Evolutionary conservation across 2,113 vertebrate species (phyloP).

Genomic region (Muntiacus muntjak): DNA sequence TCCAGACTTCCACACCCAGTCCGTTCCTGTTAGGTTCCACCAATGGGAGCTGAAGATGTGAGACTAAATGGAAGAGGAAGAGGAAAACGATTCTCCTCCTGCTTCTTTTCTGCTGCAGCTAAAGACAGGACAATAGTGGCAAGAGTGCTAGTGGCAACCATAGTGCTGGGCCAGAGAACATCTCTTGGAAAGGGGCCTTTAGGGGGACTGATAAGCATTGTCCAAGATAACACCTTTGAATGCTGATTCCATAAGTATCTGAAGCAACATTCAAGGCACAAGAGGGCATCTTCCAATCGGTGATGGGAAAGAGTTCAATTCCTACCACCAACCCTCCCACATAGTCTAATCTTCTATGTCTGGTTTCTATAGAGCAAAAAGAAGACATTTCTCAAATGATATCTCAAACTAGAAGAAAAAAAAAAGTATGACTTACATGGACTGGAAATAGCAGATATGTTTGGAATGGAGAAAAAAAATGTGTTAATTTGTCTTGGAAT

Average conservation of each 20-base stretch:
- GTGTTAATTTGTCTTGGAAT: background rate
- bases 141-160: rapidly evolving
- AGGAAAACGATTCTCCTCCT: background rate
- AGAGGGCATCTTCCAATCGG: background rate
- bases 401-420: background rate
- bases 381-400: background rate
- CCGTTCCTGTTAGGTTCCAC: background rate
- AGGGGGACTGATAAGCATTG: rapidly evolving
- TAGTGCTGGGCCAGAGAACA: background rate
- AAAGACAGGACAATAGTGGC: rapidly evolving
- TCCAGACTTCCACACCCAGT: background rate
- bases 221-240: background rate
- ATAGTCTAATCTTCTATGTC: background rate
- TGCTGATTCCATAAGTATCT: background rate
- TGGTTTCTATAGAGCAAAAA: background rate
- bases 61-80: background rate
- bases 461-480: background rate
- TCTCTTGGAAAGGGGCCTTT: background rate
- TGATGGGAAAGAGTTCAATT: background rate
- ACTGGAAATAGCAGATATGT: background rate
- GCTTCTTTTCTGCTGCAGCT: background rate
- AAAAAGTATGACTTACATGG: background rate
- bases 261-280: background rate
- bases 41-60: rapidly evolving
- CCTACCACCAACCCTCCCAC: background rate